Conservation (phyloP, 30 jellyfish, hydroid and myxozoan species). For the Hydractinia echinata region DNA sequence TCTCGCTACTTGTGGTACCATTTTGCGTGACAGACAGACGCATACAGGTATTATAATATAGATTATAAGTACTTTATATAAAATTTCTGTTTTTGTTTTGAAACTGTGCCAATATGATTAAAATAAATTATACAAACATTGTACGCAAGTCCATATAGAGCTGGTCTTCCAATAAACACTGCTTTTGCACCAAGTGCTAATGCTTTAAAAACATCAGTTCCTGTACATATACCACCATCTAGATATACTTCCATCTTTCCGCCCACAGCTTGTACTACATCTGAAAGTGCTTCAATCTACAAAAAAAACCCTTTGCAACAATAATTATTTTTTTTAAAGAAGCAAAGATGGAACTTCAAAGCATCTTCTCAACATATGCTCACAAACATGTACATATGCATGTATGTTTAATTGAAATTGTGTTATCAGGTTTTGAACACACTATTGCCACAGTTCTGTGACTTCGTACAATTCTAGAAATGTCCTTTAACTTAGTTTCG, state of each 20-base stretch:
- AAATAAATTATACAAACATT: constrained; percentile 42
- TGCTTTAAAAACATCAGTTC: constrained; percentile 89
- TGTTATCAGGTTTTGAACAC: too few species aligned
- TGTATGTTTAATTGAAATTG: too few species aligned
- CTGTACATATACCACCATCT: constrained; percentile 92
- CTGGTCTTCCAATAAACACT: constrained; percentile 87
- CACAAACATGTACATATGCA: neutral
- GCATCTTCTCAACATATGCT: neutral
- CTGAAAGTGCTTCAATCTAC: constrained; percentile 87
- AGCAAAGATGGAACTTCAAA: neutral
- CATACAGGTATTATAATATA: too few species aligned
- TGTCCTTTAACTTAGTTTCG: too few species aligned
- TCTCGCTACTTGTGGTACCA: too few species aligned
- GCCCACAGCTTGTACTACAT: constrained; percentile 66
- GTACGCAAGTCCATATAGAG: constrained; percentile 73
- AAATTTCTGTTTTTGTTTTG: too few species aligned
- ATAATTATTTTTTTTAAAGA: neutral
- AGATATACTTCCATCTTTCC: constrained; percentile 56
- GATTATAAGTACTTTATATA: too few species aligned
- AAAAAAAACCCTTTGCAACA: neutral
- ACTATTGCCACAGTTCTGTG: too few species aligned
- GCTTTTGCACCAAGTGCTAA: constrained; percentile 93
- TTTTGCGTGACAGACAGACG: too few species aligned
- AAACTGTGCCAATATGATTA: too few species aligned
- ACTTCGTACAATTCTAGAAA: too few species aligned